These are phyloP conservation scores for Furnarius figulus DNA, from an alignment of 2,113 vertebrate species.

Conservation along the genomic window DNA sequence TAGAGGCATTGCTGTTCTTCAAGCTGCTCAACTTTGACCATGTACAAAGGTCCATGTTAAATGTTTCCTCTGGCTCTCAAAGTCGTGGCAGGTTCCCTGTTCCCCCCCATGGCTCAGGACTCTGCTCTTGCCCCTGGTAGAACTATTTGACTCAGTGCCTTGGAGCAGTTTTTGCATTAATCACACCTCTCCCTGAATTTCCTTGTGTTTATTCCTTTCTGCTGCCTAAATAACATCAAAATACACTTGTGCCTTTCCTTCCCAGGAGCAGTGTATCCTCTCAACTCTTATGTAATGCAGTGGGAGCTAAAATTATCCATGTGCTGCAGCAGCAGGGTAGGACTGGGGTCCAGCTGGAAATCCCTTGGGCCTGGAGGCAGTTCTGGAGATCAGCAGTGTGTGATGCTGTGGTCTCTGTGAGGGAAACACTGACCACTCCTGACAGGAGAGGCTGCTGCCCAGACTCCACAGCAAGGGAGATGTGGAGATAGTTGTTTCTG, in stretches of 20 bases:
- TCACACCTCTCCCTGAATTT: fast-evolving
- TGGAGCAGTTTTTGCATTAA: background rate
- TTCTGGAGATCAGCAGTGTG: fast-evolving
- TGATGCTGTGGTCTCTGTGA: fast-evolving
- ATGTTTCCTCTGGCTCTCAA: background rate
- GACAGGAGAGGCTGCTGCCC: background rate
- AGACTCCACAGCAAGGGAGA: background rate
- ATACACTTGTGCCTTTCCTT: fast-evolving
- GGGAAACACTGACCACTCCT: background rate
- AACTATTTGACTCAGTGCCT: background rate
- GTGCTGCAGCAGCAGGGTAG: background rate
- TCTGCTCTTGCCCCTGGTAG: background rate
- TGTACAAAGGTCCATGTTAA: background rate
- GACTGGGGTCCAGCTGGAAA: background rate
- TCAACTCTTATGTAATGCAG: fast-evolving
- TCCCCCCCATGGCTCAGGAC: fast-evolving
- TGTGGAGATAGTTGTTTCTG: fast-evolving
- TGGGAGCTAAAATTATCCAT: background rate
- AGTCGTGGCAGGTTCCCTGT: fast-evolving
- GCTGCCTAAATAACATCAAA: background rate
- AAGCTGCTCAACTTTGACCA: fast-evolving
- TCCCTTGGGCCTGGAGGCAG: background rate
- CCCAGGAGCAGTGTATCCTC: background rate
- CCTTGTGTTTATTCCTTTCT: background rate
- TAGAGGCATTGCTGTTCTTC: fast-evolving